Evolutionary conservation across 1,140 invertebrate genomes (phyloP), one percentile per base, ranked within the genome.

Genomic region (Drosophila mayri): DNA sequence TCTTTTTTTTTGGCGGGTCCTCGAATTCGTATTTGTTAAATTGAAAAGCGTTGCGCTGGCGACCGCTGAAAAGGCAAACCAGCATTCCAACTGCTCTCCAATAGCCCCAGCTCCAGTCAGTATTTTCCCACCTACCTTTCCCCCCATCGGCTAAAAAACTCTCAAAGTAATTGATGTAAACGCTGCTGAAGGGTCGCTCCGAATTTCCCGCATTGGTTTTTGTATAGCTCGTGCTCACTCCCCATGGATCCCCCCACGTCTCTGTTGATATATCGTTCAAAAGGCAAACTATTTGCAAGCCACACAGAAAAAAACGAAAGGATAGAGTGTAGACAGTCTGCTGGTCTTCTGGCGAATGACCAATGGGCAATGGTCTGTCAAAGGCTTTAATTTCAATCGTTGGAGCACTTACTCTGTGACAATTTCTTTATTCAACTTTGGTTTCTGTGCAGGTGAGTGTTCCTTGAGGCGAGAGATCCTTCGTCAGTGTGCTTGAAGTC

Each of bases 121-220:
- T 37, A 37, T 37, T 37, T n/a, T n/a, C 44, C 38, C 11, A 22
- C 10, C 38, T 10, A 8, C 11, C 64, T 10, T 4, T 18, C 22
- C n/a, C 18, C 40, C 61, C 37, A 30, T 37, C 32, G 30, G 22
- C 62, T 28, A 59, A 71, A 78, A 78, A 78, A 82, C 84, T 76
- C 79, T 88, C 67, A 87, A 80, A 80, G 85, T 88, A 90, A 88
- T 88, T 88, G 84, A 90, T 88, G 83, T 84, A 72, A 86, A 67
- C 70, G 55, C 59, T 49, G 41, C 30, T 61, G 57, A 58, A 46
- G 73, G 61, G 64, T 62, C 47, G 43, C 41, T 43, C 59, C 52
- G 14, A 43, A 47, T 63, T 58, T 47, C 32, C 63, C 54, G 59
- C 75, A 41, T 72, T 54, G 76, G 65, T 58, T 77, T 68, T 61